Evolutionary conservation across 1,140 invertebrate species (phyloP), one percentile per base, ranked within the genome.

Genomic region (Thereuonema tuberculata): DNA sequence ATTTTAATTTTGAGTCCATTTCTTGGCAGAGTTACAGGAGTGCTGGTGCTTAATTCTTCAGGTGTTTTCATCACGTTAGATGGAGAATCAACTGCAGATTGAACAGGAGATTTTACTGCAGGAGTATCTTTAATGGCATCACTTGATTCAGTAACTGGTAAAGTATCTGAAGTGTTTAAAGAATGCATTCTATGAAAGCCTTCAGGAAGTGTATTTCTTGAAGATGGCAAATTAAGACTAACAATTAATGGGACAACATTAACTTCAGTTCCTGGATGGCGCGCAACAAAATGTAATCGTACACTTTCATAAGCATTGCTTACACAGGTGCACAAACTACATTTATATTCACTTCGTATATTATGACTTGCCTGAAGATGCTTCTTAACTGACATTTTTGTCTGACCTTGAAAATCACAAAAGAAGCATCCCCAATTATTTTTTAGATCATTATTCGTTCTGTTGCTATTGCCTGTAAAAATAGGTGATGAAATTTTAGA

Each of bases 391-490:
- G 82, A 80, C 0, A 73, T 72, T 37, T 82, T 80, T 0, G 80
- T 79, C 23, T 77, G 70, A 59, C 77, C 80, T 46, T 78, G 78
- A 57, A 77, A 80, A 25, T 79, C 76, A 60, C 84, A 87, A 15
- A 85, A 65, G 50, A 81, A 80, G 67, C 84, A 86, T 47, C 81
- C 78, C 85, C 84, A 87, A 1, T 80, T 5, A 29, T 55, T 55
- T 17, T 23, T 55, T 14, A n/a, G 14, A 52, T 52, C 49, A n/a
- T n/a, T n/a, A n/a, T n/a, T n/a, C n/a, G n/a, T 43, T 9, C 49
- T 52, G 49, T 15, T 24, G 49, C 24, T 52, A 12, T 24, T 15
- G 24, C 49, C 53, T 29, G 25, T 9, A 5, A 9, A 9, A 50
- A 21, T 20, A 37, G 31, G 31, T 9, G 31, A 37, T 9, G 31